Evolutionary conservation across 2,113 vertebrate species (phyloP), one percentile per base, ranked within the genome.

Genomic region (Charina bottae): DNA sequence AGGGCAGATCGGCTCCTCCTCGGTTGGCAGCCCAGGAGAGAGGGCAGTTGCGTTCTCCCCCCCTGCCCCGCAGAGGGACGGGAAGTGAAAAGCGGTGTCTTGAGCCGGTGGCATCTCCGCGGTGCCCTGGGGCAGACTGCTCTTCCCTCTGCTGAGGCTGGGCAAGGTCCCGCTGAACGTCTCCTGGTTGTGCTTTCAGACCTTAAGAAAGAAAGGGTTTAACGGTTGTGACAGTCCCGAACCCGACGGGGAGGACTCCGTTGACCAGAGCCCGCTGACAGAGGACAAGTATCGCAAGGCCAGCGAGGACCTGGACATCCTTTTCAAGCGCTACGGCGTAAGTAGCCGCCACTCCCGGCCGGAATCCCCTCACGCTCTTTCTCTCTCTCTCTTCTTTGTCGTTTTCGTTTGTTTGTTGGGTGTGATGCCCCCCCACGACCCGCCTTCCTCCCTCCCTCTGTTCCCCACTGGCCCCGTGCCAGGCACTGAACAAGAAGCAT

Each of bases 401-500:
- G 9, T 84, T 94, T 86, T 96, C 93, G 94, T 68, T 95, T 93
- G 97, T 93, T 93, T 89, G 94, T 95, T 96, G 49, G 23, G 91
- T 89, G 60, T 24, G 84, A 89, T 91, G 53, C 64, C 49, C 62
- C 0, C 33, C 21, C 23, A 17, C 78, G 37, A 55, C 54, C n/a
- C 1, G 33, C 88, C 49, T 23, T 11, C 33, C 64, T 42, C 0
- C 64, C 26, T 7, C 0, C 55, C 83, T 37, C 85, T 59, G 23
- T 7, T 2, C 78, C 49, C 0, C 42, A 42, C 91, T 85, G 58
- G 92, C 85, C 94, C 89, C 86, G 26, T 93, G 46, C 93, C 98
- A 98, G 98, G 98, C 98, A 98, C 98, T 99, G 98, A 99, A 99
- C 98, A 99, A 99, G 99, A 99, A 99, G 98, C 99, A 99, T 98